phyloP scores from a whole-genome alignment of 2,113 vertebrate genomes.

The Peromyscus leucopus region DNA sequence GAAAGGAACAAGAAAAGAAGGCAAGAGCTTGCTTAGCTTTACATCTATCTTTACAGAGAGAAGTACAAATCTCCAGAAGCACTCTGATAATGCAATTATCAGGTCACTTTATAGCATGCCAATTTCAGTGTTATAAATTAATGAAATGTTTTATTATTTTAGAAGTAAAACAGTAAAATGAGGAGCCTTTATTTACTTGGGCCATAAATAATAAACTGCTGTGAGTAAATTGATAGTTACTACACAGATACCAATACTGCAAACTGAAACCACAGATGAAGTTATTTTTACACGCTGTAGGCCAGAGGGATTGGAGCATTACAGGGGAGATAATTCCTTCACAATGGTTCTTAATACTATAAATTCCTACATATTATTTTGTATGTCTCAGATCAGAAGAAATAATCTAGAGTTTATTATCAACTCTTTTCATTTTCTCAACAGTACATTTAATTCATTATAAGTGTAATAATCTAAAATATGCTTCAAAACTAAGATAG shows the following conservation, averaged over 20 bases:
- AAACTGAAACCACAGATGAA: background rate
- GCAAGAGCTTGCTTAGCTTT: background rate
- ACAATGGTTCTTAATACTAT: background rate
- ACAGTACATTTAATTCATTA: constrained; percentile 44
- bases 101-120: background rate
- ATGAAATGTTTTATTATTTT: constrained; percentile 1
- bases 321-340: background rate
- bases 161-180: constrained; percentile 14
- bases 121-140: constrained; percentile 7
- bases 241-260: background rate
- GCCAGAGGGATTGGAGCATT: background rate
- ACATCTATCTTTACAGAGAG: background rate
- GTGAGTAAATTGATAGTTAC: background rate
- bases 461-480: constrained; percentile 23
- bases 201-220: background rate
- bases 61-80: background rate
- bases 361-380: constrained; percentile 34
- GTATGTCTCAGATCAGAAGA: background rate
- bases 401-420: background rate
- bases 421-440: constrained; percentile 64
- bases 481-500: background rate
- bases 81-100: background rate
- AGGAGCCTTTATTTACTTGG: background rate
- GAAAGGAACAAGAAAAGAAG: no score
- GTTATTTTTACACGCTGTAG: background rate